Conservation (phyloP, 2,888 invertebrate species). For the Dimorphilus gyrociliatus region DNA sequence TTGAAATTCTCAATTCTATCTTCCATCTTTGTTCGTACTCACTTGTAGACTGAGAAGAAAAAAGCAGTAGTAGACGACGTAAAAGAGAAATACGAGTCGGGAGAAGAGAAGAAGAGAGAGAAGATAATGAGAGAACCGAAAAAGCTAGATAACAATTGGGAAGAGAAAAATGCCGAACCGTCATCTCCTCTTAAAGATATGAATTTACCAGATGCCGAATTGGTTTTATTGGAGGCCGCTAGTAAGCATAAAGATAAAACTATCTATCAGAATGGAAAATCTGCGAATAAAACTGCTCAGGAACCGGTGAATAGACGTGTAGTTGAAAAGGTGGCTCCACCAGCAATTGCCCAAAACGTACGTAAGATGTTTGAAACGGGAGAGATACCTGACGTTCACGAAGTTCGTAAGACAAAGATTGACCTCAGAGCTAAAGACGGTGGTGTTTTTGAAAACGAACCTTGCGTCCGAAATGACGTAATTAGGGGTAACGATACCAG, state of each 20-base stretch:
- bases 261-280: no score
- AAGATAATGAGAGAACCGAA: constrained; percentile 6
- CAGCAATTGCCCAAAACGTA: constrained; percentile 12
- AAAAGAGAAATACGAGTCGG: constrained; percentile 3
- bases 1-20: no score
- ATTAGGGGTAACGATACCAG: constrained; percentile 1
- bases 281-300: no score
- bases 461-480: constrained; percentile 7
- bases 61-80: constrained; percentile 4
- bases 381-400: constrained; percentile 8
- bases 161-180: no score
- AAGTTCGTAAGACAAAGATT: constrained; percentile 6
- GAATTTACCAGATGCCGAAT: no score
- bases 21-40: no score
- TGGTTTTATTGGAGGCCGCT: no score
- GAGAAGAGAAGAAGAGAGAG: constrained; percentile 1
- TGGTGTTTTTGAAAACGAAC: constrained; percentile 12
- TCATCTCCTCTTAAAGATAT: no score
- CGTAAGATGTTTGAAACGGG: constrained; percentile 12
- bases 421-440: constrained; percentile 4
- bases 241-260: no score
- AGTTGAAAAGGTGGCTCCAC: constrained; percentile 12
- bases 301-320: constrained; percentile 10
- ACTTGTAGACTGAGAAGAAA: no score
- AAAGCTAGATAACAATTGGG: constrained; percentile 5